These are phyloP conservation scores for Parasteatoda tepidariorum DNA, from an alignment of 1,140 invertebrate genomes.

Conservation along the genomic window DNA sequence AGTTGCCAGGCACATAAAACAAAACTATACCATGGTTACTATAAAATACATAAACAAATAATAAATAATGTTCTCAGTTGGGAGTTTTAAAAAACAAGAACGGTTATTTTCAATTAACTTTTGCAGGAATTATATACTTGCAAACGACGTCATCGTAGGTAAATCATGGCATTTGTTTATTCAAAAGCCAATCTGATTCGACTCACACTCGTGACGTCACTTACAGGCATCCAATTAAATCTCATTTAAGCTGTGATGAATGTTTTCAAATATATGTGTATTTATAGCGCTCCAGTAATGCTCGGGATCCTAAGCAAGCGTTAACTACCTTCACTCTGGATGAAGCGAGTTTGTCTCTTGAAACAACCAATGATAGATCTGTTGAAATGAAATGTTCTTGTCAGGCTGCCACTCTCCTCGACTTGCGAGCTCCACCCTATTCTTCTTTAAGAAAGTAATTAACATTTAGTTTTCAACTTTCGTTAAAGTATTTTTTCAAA, in stretches of 20 bases:
- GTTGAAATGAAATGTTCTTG: conserved; percentile 79
- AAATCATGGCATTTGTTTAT: no score
- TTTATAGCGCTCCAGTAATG: conserved; percentile 70
- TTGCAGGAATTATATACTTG: neutral
- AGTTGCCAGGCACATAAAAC: no score
- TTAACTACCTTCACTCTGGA: conserved; percentile 79
- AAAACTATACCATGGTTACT: no score
- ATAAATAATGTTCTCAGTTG: no score
- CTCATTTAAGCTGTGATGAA: no score
- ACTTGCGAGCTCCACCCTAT: conserved; percentile 77
- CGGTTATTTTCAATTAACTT: neutral
- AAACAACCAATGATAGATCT: conserved; percentile 78
- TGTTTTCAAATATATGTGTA: no score
- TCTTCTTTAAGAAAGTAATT: conserved; percentile 76
- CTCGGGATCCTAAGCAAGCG: conserved; percentile 78
- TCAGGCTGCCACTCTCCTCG: conserved; percentile 77
- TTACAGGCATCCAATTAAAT: no score
- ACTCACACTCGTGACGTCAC: no score
- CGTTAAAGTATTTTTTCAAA: neutral
- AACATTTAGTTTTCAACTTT: neutral
- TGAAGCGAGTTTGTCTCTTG: conserved; percentile 76
- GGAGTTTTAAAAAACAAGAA: neutral
- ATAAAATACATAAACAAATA: no score
- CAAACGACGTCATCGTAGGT: no score
- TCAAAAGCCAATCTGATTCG: no score